Conservation (phyloP, 1,140 invertebrate genomes). For the Glomeris maerens region DNA sequence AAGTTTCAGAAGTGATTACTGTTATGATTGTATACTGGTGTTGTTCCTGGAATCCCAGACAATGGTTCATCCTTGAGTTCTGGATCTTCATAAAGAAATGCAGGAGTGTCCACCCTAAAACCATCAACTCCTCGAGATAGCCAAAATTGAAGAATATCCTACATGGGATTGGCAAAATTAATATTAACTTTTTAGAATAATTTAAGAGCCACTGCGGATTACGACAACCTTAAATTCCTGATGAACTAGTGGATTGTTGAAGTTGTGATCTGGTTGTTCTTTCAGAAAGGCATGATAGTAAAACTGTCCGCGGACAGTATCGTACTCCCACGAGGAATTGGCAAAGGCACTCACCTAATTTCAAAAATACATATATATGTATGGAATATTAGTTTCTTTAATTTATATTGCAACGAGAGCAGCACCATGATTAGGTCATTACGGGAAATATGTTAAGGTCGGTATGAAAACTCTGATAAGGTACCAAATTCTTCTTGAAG, state of each 20-base stretch:
- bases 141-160: constrained; percentile 50
- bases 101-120: constrained; percentile 51
- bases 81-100: constrained; percentile 45
- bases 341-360: constrained; percentile 34
- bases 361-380: background rate
- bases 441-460: background rate
- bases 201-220: background rate
- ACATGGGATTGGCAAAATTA: constrained; percentile 17
- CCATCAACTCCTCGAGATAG: constrained; percentile 53
- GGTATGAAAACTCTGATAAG: background rate
- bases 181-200: background rate
- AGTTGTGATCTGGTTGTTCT: constrained; percentile 26
- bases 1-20: no score
- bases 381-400: no score
- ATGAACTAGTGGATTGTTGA: constrained; percentile 21
- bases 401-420: background rate
- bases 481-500: background rate
- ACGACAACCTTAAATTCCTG: constrained; percentile 6
- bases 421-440: background rate
- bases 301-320: constrained; percentile 37
- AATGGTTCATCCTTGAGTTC: constrained; percentile 24
- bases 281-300: constrained; percentile 45
- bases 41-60: no score
- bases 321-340: constrained; percentile 46
- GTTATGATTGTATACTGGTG: no score